phyloP scores from a whole-genome alignment of 2,113 vertebrate genomes.

The Craseonycteris thonglongyai region DNA sequence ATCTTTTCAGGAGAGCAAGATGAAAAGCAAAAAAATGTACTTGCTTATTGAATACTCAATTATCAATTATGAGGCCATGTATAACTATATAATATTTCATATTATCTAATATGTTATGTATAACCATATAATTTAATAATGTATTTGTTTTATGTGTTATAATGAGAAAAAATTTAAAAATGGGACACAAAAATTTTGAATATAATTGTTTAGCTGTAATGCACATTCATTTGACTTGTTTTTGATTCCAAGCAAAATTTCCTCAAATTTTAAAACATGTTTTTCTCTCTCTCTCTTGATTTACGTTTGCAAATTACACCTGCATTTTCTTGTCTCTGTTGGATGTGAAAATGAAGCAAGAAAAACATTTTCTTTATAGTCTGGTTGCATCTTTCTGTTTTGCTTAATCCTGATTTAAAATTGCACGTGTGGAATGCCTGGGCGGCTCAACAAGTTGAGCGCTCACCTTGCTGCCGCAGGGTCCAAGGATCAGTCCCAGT shows the following conservation, averaged over 20 bases:
- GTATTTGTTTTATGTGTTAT: not conserved
- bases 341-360: not conserved
- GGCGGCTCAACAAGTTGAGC: no score
- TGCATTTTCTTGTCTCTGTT: not conserved
- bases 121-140: not conserved
- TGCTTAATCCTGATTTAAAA: not conserved
- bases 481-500: no score
- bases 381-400: not conserved
- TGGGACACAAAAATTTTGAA: not conserved
- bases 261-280: not conserved
- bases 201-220: not conserved
- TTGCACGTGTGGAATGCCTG: no score
- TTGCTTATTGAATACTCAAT: not conserved
- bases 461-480: no score
- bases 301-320: not conserved
- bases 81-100: not conserved
- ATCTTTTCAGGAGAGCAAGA: not conserved
- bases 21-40: not conserved
- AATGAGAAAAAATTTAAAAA: not conserved
- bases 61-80: not conserved
- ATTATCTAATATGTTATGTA: not conserved
- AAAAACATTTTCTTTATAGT: not conserved
- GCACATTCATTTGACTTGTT: not conserved
- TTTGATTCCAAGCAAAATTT: not conserved
- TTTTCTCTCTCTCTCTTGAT: not conserved